These are phyloP conservation scores for Plestiodon gilberti DNA, from an alignment of 2,113 vertebrate species.

Conservation along the genomic window DNA sequence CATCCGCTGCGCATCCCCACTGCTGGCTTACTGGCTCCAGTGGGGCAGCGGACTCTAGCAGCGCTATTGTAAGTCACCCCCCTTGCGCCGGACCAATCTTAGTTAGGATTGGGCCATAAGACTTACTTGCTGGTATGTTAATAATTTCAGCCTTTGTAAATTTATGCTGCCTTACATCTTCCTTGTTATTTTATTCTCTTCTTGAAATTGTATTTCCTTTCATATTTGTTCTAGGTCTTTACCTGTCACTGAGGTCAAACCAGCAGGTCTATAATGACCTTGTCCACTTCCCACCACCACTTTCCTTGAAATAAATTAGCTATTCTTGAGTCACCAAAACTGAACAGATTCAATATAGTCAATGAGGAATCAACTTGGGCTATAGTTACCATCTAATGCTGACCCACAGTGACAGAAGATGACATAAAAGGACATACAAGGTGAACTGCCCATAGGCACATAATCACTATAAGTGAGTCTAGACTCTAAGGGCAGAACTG, in stretches of 20 bases:
- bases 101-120: no score
- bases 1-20: no score
- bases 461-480: background rate
- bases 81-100: no score
- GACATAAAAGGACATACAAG: conserved; percentile 1
- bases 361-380: background rate
- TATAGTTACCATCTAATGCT: background rate
- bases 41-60: no score
- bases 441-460: background rate
- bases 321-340: background rate
- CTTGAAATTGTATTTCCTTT: background rate
- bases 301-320: background rate
- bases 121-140: no score
- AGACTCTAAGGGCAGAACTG: background rate
- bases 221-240: background rate
- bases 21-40: no score
- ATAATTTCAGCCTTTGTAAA: no score
- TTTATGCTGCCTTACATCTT: background rate
- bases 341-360: background rate
- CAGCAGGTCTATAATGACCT: background rate
- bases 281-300: no score
- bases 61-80: no score
- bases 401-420: conserved; percentile 2
- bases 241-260: background rate
- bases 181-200: background rate